Base-by-base conservation (phyloP, 2,113 vertebrate species). In the Eudyptes chrysolophus region DNA sequence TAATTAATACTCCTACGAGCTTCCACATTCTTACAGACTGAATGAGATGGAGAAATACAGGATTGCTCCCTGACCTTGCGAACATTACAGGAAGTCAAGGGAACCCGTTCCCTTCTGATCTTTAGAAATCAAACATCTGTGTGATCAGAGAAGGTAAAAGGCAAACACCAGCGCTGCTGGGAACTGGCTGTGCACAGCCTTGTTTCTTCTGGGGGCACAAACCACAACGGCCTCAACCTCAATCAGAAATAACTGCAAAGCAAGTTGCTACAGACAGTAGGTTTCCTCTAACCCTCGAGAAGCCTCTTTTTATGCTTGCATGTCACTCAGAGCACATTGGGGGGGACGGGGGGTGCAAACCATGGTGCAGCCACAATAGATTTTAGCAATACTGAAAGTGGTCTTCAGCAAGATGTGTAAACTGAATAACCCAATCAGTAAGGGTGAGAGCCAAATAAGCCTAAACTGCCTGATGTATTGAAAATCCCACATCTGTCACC, bases 1-100 rank as follows among this genome's bases (percentile, higher is more conserved):
- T 97, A 97, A 97, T 97, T 95, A 94, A 78, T 75, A 90, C 87
- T 84, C 81, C 95, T 40, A 88, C 54, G 0, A 90, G 55, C 57
- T 93, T 93, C 94, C 64, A 97, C 93, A 72, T 96, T 95, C 94
- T 89, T 93, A 38, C 4, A 24, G 57, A 19, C 74, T 90, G 84
- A 49, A 51, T 32, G 60, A 89, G 40, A 29, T 81, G 36, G 26
- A 91, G n/a, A 87, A 84, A 60, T 9, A 51, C 71, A 81, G 51
- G 48, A 55, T 29, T 44, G 61, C 46, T 94, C 64, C 54, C 58
- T 66, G 91, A 76, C 61, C 84, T 65, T 21, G 19, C 1, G 2
- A 83, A 25, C 74, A 42, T 4, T 0, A 82, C 44, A 92, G 48
- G 87, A 91, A 91, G 77, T 26, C 81, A 62, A 17, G 92, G 51